phyloP scores from a whole-genome alignment of 1,140 invertebrate genomes.

The Drosophila tristis region DNA sequence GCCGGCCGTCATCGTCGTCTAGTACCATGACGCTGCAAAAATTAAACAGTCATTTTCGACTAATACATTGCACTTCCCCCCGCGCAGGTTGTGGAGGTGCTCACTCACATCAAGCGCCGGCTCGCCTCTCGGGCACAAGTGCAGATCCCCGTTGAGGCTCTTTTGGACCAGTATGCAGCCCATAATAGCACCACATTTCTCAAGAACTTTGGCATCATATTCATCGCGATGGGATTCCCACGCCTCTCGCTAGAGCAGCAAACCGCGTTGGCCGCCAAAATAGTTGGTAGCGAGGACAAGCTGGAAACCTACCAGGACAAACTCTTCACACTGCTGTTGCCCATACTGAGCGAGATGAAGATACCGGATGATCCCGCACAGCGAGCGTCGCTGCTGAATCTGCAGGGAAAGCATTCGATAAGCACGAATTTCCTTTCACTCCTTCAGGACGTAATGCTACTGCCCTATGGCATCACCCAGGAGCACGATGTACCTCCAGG shows the following conservation, averaged over 20 bases:
- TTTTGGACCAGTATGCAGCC: conserved; percentile 92
- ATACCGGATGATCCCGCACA: conserved; percentile 88
- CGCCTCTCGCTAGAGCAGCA: conserved; percentile 91
- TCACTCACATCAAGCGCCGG: conserved; percentile 96
- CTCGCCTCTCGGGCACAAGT: conserved; percentile 93
- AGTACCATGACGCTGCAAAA: conserved; percentile 49
- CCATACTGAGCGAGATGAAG: conserved; percentile 90
- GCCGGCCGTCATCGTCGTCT: not conserved
- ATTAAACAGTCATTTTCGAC: conserved; percentile 5
- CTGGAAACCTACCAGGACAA: conserved; percentile 94
- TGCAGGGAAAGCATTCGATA: conserved; percentile 84
- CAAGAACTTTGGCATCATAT: conserved; percentile 97
- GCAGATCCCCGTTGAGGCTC: conserved; percentile 93
- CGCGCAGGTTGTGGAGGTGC: conserved; percentile 93
- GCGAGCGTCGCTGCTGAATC: conserved; percentile 86
- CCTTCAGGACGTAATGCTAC: conserved; percentile 92
- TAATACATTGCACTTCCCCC: conserved; percentile 23
- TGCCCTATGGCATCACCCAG: conserved; percentile 87
- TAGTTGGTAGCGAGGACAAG: conserved; percentile 92
- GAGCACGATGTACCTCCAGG: conserved; percentile 88
- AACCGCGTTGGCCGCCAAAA: conserved; percentile 89
- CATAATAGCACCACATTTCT: conserved; percentile 83
- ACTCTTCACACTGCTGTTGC: conserved; percentile 92
- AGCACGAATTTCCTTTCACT: conserved; percentile 89
- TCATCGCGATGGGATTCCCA: conserved; percentile 96